Conservation (phyloP, 2,888 invertebrate genomes). For the Cantharis flavilabris region DNA sequence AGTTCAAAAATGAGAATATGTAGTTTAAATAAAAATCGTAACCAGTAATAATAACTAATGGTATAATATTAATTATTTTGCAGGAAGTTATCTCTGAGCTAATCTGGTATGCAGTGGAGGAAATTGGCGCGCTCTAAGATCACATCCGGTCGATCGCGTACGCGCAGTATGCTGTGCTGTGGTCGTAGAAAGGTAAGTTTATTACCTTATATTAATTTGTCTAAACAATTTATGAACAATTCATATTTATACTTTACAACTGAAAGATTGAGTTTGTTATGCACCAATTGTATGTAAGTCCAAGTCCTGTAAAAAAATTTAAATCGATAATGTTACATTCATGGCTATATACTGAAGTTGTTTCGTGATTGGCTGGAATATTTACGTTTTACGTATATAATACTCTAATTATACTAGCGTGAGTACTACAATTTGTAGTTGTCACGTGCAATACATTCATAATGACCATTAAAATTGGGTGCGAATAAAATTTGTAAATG, state of each 20-base stretch:
- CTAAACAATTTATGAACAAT: background rate
- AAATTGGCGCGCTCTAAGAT: slow-evolving; percentile 74
- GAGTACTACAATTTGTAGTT: slow-evolving; percentile 34
- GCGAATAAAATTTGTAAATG: slow-evolving; percentile 28
- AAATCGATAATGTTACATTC: slow-evolving; percentile 9
- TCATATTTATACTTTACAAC: background rate
- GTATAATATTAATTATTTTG: slow-evolving; percentile 20
- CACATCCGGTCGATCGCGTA: slow-evolving; percentile 72
- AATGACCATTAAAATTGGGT: slow-evolving; percentile 21
- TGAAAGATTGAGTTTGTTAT: background rate
- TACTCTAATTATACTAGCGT: slow-evolving; percentile 37
- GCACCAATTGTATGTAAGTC: background rate
- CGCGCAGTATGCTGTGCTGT: slow-evolving; percentile 90
- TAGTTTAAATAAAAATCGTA: background rate
- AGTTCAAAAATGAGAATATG: background rate
- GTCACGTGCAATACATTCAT: slow-evolving; percentile 35
- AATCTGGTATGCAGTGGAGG: slow-evolving; percentile 81
- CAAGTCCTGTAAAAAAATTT: background rate
- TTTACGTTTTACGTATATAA: slow-evolving; percentile 30
- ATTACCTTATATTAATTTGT: background rate
- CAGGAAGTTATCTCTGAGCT: slow-evolving; percentile 66
- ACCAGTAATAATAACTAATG: background rate
- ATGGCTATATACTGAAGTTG: slow-evolving; percentile 8
- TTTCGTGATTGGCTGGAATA: slow-evolving; percentile 21
- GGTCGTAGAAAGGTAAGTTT: slow-evolving; percentile 87